phyloP scores from a whole-genome alignment of 1,140 invertebrate genomes.

The Ooceraea biroi region DNA sequence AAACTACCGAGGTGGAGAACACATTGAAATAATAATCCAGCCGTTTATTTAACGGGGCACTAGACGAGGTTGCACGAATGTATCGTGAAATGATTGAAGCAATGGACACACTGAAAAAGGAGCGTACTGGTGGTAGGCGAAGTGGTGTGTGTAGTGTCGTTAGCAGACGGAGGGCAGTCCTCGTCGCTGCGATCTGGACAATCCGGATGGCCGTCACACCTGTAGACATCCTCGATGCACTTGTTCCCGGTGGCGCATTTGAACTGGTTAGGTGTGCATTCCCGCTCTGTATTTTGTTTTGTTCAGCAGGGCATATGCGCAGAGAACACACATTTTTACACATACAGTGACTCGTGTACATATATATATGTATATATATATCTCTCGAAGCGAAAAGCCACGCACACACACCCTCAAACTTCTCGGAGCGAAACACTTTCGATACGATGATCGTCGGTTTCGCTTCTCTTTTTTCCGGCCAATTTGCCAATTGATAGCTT shows the following conservation, averaged over 20 bases:
- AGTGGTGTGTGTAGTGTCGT: constrained; percentile 80
- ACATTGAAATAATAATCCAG: background rate
- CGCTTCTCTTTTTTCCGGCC: background rate
- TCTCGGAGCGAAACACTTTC: background rate
- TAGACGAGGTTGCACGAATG: constrained; percentile 22
- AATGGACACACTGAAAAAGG: constrained; percentile 49
- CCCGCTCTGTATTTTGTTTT: constrained; percentile 80
- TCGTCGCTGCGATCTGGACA: constrained; percentile 93
- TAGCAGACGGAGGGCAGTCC: constrained; percentile 80
- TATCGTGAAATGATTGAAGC: constrained; percentile 17
- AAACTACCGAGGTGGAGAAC: background rate
- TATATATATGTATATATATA: constrained; percentile 39
- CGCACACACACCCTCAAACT: background rate
- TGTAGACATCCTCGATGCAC: constrained; percentile 86
- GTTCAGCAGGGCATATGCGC: constrained; percentile 83
- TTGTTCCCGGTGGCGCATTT: constrained; percentile 85
- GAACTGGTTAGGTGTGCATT: constrained; percentile 86
- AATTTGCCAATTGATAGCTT: constrained; percentile 33
- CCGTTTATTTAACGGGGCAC: background rate
- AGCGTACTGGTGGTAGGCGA: constrained; percentile 83
- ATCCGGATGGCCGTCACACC: constrained; percentile 90
- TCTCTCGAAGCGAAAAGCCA: constrained; percentile 39
- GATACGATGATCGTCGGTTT: background rate
- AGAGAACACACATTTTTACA: constrained; percentile 74
- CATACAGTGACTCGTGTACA: constrained; percentile 44